Evolutionary conservation across 2,888 invertebrate species (phyloP).

Genomic region (Apotomis capreana): DNA sequence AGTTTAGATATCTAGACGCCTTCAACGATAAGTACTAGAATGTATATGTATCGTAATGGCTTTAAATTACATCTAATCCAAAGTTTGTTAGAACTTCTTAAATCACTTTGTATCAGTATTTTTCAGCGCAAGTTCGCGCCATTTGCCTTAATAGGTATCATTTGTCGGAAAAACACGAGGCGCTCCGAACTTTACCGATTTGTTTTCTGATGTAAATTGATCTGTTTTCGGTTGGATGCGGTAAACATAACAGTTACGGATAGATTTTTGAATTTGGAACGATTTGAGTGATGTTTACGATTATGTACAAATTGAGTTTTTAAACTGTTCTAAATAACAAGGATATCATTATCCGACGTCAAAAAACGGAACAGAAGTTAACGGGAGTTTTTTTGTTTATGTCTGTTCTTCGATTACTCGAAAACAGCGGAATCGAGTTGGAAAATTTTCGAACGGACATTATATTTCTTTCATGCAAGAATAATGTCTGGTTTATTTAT

Average conservation of each 20-base stretch:
- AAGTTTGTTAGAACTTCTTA: slow-evolving; percentile 19
- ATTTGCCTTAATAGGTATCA: slow-evolving; percentile 22
- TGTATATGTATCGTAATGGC: slow-evolving; percentile 8
- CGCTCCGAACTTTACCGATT: slow-evolving; percentile 20
- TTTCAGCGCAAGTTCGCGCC: slow-evolving; percentile 13
- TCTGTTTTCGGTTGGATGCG: slow-evolving; percentile 11
- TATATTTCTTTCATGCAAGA: too few species aligned
- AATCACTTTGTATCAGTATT: slow-evolving; percentile 30
- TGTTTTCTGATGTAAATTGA: slow-evolving; percentile 18
- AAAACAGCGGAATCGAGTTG: too few species aligned
- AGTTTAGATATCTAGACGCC: background rate
- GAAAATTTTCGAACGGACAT: too few species aligned
- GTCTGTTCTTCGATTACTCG: too few species aligned
- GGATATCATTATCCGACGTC: too few species aligned
- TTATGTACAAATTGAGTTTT: too few species aligned
- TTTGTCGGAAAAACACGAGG: slow-evolving; percentile 31
- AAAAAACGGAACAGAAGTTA: too few species aligned
- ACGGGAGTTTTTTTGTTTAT: too few species aligned
- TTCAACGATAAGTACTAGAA: background rate
- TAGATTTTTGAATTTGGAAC: background rate
- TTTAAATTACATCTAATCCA: slow-evolving; percentile 16
- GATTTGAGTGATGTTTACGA: too few species aligned
- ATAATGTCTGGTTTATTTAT: too few species aligned
- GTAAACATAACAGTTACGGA: background rate
- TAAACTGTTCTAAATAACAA: too few species aligned